These are phyloP conservation scores for Drosophila hamatofila DNA, from an alignment of 2,888 invertebrate species.

Conservation along the genomic window DNA sequence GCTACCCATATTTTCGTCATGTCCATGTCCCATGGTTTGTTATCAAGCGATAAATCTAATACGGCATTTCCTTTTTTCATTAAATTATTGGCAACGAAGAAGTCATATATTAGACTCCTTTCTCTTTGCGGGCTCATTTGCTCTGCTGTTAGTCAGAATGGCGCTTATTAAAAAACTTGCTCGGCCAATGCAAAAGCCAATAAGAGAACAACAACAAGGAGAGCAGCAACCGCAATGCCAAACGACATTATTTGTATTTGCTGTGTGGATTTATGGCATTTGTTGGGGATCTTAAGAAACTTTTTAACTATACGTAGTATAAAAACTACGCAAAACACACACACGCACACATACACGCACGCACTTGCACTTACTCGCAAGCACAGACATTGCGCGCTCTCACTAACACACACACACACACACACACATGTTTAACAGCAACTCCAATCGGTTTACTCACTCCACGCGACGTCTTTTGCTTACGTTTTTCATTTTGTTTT, in stretches of 20 bases:
- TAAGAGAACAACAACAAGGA: conserved; percentile 17
- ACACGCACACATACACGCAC: not conserved
- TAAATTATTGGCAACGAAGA: conserved; percentile 67
- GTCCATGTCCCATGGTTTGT: conserved; percentile 17
- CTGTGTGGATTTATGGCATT: conserved; percentile 59
- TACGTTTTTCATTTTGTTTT: conserved; percentile 33
- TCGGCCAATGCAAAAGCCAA: conserved; percentile 27
- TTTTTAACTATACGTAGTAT: conserved; percentile 43
- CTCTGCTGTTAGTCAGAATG: conserved; percentile 29
- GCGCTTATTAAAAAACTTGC: conserved; percentile 71
- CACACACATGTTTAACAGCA: conserved; percentile 8
- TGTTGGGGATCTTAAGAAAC: conserved; percentile 35
- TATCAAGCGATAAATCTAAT: conserved; percentile 74
- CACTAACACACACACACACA: conserved; percentile 20
- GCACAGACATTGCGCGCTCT: not conserved
- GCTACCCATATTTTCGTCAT: conserved; percentile 3
- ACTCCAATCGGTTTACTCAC: conserved; percentile 35
- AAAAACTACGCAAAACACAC: conserved; percentile 34
- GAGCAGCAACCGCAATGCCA: conserved; percentile 30
- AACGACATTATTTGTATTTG: conserved; percentile 68
- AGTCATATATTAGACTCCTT: conserved; percentile 27
- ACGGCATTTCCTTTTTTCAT: conserved; percentile 77
- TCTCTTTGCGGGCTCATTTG: not conserved
- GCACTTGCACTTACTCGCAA: conserved; percentile 5
- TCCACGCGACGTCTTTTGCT: conserved; percentile 52